phyloP scores from a whole-genome alignment of 1,140 invertebrate genomes.

The Brachionus asplanchnoidis region DNA sequence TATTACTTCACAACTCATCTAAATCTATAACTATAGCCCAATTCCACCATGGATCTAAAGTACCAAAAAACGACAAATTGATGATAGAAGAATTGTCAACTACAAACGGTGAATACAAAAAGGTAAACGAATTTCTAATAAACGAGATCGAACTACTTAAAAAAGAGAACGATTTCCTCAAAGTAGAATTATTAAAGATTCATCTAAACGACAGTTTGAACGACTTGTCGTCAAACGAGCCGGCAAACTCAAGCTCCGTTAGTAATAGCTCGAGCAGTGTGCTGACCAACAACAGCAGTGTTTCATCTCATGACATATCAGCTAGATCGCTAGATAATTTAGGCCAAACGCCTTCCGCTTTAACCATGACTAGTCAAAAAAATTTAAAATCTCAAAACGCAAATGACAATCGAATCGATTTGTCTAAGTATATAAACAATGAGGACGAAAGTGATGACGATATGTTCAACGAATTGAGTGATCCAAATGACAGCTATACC shows the following conservation, averaged over 20 bases:
- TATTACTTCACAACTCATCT: not conserved
- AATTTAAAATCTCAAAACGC: not conserved
- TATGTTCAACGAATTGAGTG: not conserved
- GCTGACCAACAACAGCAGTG: not conserved
- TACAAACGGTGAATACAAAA: conserved; percentile 17
- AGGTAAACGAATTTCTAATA: conserved; percentile 30
- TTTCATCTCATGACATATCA: not conserved
- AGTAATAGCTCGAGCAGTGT: conserved; percentile 29
- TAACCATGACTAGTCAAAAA: conserved; percentile 36
- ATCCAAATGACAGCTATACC: not conserved
- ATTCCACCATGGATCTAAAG: not conserved
- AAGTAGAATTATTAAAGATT: conserved; percentile 23
- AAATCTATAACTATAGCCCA: not conserved
- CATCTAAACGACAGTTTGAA: conserved; percentile 17
- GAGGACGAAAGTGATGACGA: conserved; percentile 27
- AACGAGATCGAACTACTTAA: conserved; percentile 19
- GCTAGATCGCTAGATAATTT: not conserved
- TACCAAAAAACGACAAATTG: conserved; percentile 1
- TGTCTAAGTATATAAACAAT: conserved; percentile 22
- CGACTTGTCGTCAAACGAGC: not conserved
- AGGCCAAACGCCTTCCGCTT: not conserved
- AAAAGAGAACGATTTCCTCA: conserved; percentile 20
- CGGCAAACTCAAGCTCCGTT: not conserved
- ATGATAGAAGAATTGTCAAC: conserved; percentile 25
- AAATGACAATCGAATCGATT: conserved; percentile 13